These are phyloP conservation scores for Heterotis niloticus DNA, from an alignment of 2,113 vertebrate species.

Conservation along the genomic window DNA sequence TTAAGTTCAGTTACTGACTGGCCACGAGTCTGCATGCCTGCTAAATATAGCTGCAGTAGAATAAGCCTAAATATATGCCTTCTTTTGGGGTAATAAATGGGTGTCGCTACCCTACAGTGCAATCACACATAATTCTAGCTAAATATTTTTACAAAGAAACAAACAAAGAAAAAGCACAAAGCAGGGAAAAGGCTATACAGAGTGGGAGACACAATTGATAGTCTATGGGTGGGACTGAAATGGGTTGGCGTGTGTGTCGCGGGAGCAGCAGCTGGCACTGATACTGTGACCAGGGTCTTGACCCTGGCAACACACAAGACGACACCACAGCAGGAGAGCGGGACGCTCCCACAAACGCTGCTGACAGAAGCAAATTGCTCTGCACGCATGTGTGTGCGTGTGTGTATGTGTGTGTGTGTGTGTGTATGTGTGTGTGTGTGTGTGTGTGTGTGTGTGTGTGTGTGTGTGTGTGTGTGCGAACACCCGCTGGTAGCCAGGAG, in stretches of 20 bases:
- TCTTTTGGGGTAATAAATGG: slow-evolving; percentile 68
- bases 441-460: not conserved
- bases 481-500: not conserved
- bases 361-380: not conserved
- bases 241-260: slow-evolving; percentile 6
- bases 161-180: slow-evolving; percentile 71
- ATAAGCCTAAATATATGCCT: slow-evolving; percentile 71
- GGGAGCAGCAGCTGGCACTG: slow-evolving; percentile 4
- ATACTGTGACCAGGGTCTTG: slow-evolving; percentile 10
- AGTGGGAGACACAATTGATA: slow-evolving; percentile 52
- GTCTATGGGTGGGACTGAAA: slow-evolving; percentile 46
- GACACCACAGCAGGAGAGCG: not conserved
- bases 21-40: slow-evolving; percentile 55
- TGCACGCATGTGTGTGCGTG: not conserved
- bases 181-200: slow-evolving; percentile 44
- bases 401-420: too few species aligned
- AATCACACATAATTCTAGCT: slow-evolving; percentile 64
- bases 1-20: slow-evolving; percentile 48
- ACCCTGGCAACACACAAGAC: not conserved
- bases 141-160: slow-evolving; percentile 67
- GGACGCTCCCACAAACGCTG: not conserved
- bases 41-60: slow-evolving; percentile 71
- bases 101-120: slow-evolving; percentile 70
- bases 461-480: slow-evolving; percentile 7
- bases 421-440: not conserved